Evolutionary conservation across 2,888 invertebrate species (phyloP), one percentile per base, ranked within the genome.

Genomic region (Nomada flava): DNA sequence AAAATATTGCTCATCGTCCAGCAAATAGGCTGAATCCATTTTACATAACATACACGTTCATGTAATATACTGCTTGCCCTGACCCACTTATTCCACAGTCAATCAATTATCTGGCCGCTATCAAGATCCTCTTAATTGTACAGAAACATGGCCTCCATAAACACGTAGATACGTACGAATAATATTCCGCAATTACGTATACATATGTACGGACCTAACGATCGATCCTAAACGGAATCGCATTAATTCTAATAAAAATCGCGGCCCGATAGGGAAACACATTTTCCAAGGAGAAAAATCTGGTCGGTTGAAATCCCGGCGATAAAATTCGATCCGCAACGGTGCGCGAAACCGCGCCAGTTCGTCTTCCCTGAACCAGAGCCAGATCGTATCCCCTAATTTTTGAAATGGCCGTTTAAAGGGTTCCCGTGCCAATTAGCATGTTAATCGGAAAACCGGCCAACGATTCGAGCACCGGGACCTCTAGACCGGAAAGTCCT

Each of bases 361-460:
- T 72, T 62, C 76, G 71, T 82, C 76, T 79, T 76, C 78, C 73
- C 64, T 76, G 84, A 78, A 79, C 72, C 75, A 62, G 68, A 73
- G 59, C 64, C 76, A 42, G 72, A 79, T 77, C 73, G 87, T 72
- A 52, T 73, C 73, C 83, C 79, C 75, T 82, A 82, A 86, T 86
- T 88, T 89, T 88, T 89, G 76, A 88, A 89, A 82, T 80, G 86
- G 76, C 62, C 86, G 72, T 85, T 91, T 88, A 90, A 91, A 89
- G 89, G 90, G 89, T 90, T 88, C 76, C 75, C 76, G 71, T 63
- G 75, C 69, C 88, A 85, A 90, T 90, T 90, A 90, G 86, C 89
- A 90, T 89, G 85, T 73, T 87, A 87, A 88, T 86, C 84, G 84
- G 72, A 82, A 88, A 88, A 79, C 82, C 71, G 62, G 67, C 20